Evolutionary conservation across 1,140 invertebrate genomes (phyloP).

Genomic region (Cydia fagiglandana): DNA sequence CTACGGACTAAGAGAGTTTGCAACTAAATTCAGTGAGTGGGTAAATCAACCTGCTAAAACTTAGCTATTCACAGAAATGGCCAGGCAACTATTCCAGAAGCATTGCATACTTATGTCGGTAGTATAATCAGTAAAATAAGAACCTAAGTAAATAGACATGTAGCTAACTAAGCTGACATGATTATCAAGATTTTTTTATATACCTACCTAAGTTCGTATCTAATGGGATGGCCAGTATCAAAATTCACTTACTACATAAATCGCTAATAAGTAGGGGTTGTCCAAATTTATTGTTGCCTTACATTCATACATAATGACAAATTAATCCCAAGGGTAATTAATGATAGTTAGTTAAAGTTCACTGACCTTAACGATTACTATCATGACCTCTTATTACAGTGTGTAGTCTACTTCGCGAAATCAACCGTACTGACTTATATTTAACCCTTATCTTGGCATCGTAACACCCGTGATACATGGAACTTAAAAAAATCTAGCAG

Average conservation of each 20-base stretch:
- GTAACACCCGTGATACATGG: no score
- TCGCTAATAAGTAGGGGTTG: not conserved
- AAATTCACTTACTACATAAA: not conserved
- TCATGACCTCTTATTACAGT: not conserved
- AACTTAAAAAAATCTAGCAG: no score
- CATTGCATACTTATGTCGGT: no score
- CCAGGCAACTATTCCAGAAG: not conserved
- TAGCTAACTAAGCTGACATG: no score
- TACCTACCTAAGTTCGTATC: not conserved
- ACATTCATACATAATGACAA: slow-evolving; percentile 2
- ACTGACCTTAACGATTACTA: not conserved
- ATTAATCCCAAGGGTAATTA: slow-evolving; percentile 24
- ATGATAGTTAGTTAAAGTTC: slow-evolving; percentile 3
- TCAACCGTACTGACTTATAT: not conserved
- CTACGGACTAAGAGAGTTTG: not conserved
- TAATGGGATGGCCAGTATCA: not conserved
- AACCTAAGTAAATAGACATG: no score
- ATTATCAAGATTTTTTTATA: no score
- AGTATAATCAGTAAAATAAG: not conserved
- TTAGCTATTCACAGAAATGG: not conserved
- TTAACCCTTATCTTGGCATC: no score
- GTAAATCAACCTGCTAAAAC: not conserved
- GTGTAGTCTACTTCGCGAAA: not conserved
- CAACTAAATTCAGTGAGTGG: not conserved
- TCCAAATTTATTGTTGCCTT: not conserved